These are phyloP conservation scores for Romanogobio albipinnatus DNA, from an alignment of 2,113 vertebrate genomes.

Conservation along the genomic window DNA sequence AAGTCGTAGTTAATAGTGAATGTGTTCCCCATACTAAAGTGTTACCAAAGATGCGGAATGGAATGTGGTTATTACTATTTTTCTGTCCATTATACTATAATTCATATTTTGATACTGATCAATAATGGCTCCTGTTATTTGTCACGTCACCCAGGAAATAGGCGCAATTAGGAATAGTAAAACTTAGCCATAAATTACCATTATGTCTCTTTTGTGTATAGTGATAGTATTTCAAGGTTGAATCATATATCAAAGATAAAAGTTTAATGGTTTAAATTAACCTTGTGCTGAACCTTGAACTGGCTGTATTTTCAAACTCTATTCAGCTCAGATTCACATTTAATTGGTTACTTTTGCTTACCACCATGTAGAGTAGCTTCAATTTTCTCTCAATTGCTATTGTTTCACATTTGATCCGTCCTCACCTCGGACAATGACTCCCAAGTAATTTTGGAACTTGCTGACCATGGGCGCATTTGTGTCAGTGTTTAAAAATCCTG, in stretches of 20 bases:
- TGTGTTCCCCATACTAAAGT: no score
- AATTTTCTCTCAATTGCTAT: slow-evolving; percentile 28
- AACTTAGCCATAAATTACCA: not conserved
- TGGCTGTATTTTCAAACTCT: not conserved
- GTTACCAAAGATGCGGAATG: not conserved
- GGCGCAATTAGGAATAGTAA: not conserved
- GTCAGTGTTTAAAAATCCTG: slow-evolving; percentile 80
- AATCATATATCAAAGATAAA: not conserved
- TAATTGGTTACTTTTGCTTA: not conserved
- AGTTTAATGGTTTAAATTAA: not conserved
- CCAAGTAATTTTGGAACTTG: slow-evolving; percentile 70
- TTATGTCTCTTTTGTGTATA: not conserved
- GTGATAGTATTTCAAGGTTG: not conserved
- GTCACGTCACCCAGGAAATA: not conserved
- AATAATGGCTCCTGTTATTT: not conserved
- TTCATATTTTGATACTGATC: not conserved
- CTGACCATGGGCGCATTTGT: slow-evolving; percentile 81
- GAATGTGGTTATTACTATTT: not conserved
- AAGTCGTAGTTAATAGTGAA: no score
- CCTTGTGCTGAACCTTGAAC: not conserved
- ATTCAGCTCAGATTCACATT: not conserved
- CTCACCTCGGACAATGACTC: slow-evolving; percentile 40
- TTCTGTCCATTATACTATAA: not conserved
- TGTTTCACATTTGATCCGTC: slow-evolving; percentile 10
- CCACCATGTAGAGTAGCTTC: slow-evolving; percentile 34